Percentiles rank a stretch among this genome's conserved stretches.
These are phyloP conservation scores for Zosterops japonicus DNA, from an alignment of 2,113 vertebrate species.

Conservation along the genomic window DNA sequence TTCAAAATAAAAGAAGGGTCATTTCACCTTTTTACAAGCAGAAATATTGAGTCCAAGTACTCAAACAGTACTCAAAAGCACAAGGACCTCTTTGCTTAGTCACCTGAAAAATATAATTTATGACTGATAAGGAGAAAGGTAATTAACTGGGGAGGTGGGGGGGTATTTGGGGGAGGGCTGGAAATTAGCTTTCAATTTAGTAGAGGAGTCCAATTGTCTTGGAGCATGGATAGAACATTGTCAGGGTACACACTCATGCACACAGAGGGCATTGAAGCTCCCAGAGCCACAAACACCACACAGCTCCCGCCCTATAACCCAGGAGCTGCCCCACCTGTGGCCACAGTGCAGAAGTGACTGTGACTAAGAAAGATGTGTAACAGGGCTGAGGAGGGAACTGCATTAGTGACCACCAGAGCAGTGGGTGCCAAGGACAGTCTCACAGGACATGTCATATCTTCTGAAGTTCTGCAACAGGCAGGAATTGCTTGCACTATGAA, in stretches of 20 bases:
- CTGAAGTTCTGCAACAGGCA: neutral
- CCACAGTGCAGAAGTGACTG: neutral
- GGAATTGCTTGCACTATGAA: neutral
- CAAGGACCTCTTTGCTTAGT: neutral
- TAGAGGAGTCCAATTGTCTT: neutral
- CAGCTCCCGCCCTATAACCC: too few species aligned
- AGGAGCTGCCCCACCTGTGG: neutral
- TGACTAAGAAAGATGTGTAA: rapidly evolving
- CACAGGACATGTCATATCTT: rapidly evolving
- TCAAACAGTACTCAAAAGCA: neutral
- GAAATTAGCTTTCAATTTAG: neutral
- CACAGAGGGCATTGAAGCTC: rapidly evolving
- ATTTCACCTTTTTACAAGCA: neutral
- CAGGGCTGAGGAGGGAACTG: neutral
- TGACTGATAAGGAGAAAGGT: neutral
- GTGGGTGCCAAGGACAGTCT: neutral
- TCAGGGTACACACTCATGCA: neutral
- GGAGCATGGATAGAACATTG: neutral
- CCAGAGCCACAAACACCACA: too few species aligned
- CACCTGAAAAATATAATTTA: neutral
- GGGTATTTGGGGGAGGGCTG: neutral
- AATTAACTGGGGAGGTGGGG: neutral
- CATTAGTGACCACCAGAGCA: neutral
- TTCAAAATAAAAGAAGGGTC: neutral
- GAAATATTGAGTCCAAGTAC: neutral